phyloP scores from a whole-genome alignment of 2,888 invertebrate species.

The Scaptodrosophila latifasciaeformis region DNA sequence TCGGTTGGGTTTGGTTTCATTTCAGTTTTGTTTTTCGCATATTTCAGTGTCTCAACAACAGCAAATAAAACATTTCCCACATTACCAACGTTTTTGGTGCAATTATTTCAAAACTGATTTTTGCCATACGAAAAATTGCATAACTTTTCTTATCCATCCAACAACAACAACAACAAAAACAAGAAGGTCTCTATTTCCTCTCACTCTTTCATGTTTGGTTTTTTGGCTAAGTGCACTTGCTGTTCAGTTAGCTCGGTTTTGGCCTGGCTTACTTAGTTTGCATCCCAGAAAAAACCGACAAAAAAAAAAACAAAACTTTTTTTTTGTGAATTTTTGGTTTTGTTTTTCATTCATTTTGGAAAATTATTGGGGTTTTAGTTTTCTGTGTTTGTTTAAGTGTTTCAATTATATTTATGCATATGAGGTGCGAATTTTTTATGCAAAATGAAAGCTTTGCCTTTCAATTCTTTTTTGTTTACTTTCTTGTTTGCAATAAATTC shows the following conservation, averaged over 20 bases:
- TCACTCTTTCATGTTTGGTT: constrained; percentile 25
- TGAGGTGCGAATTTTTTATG: no score
- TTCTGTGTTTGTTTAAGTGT: no score
- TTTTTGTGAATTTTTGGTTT: no score
- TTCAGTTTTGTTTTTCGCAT: constrained; percentile 17
- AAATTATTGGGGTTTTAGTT: no score
- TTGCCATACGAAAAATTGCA: constrained; percentile 32
- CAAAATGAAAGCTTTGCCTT: no score
- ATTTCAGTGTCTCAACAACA: constrained; percentile 1
- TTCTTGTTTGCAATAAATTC: no score
- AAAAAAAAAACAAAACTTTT: constrained; percentile 14
- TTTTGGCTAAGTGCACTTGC: constrained; percentile 12
- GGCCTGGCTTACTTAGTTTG: background rate
- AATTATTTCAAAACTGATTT: constrained; percentile 38
- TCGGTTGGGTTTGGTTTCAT: background rate
- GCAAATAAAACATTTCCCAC: constrained; percentile 14
- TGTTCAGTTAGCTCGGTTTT: constrained; percentile 1
- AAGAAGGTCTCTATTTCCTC: no score
- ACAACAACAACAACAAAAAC: no score
- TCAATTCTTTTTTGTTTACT: no score
- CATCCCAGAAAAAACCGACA: constrained; percentile 15
- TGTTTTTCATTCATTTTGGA: no score
- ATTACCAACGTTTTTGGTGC: constrained; percentile 22
- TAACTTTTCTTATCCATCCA: constrained; percentile 27
- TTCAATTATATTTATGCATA: no score